phyloP scores from a whole-genome alignment of 2,888 invertebrate genomes.

The Drosophila siamana region DNA sequence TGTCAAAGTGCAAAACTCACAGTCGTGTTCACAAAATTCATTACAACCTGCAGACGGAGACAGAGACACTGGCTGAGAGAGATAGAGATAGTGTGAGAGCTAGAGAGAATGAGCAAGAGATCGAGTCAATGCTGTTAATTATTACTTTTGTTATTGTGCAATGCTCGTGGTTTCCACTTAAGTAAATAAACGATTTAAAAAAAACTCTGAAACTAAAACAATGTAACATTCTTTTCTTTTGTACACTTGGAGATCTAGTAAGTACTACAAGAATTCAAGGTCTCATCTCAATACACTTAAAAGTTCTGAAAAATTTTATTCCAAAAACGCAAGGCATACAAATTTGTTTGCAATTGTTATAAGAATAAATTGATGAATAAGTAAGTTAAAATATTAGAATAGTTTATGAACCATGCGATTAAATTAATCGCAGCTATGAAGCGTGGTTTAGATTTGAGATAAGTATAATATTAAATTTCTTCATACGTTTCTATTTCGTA shows the following conservation, averaged over 20 bases:
- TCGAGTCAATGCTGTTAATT: slow-evolving; percentile 60
- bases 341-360: too few species aligned
- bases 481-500: too few species aligned
- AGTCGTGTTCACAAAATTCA: slow-evolving; percentile 56
- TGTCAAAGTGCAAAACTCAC: slow-evolving; percentile 61
- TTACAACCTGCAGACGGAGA: slow-evolving; percentile 34
- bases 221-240: slow-evolving; percentile 17
- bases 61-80: slow-evolving; percentile 32
- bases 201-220: slow-evolving; percentile 43
- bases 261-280: background rate
- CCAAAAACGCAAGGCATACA: too few species aligned
- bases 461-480: too few species aligned
- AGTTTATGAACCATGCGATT: too few species aligned
- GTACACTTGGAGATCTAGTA: slow-evolving; percentile 19
- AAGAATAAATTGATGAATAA: too few species aligned
- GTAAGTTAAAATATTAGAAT: too few species aligned
- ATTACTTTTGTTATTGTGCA: slow-evolving; percentile 50
- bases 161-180: slow-evolving; percentile 70
- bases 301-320: too few species aligned
- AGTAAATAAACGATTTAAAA: slow-evolving; percentile 67
- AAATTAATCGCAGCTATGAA: too few species aligned
- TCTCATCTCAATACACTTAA: background rate
- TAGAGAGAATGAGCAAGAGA: slow-evolving; percentile 46
- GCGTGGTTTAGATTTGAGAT: too few species aligned
- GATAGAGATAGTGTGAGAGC: slow-evolving; percentile 39